Evolutionary conservation across 2,113 vertebrate species (phyloP).

Genomic region (Saccopteryx leptura): DNA sequence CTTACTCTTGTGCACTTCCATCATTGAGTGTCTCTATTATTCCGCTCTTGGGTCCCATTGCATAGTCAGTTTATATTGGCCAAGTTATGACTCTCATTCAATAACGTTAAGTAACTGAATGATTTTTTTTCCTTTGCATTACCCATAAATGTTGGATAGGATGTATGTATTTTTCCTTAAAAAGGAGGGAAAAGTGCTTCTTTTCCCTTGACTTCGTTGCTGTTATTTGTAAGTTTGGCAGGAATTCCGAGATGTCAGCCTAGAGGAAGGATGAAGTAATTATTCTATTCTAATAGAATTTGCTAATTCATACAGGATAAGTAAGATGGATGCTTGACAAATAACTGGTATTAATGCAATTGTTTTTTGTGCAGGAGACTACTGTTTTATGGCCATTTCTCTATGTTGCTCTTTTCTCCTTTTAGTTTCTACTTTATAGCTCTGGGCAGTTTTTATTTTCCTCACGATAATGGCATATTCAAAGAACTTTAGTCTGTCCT

Average conservation of each 20-base stretch:
- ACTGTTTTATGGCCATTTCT: neutral
- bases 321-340: neutral
- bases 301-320: neutral
- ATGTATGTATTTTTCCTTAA: slow-evolving; percentile 56
- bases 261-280: slow-evolving; percentile 6
- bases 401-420: neutral
- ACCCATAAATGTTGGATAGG: slow-evolving; percentile 38
- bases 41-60: neutral
- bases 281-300: slow-evolving; percentile 13
- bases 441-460: slow-evolving; percentile 9
- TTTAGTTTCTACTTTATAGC: neutral
- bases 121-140: slow-evolving; percentile 51
- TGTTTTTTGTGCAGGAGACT: neutral
- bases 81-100: slow-evolving; percentile 54
- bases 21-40: slow-evolving; percentile 17
- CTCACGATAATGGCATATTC: neutral
- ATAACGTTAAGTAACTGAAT: slow-evolving; percentile 62
- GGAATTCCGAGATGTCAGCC: neutral
- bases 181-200: neutral
- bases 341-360: neutral
- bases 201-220: neutral
- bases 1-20: neutral
- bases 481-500: neutral
- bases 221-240: slow-evolving; percentile 44
- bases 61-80: slow-evolving; percentile 72